Conservation (phyloP, 2,888 invertebrate genomes). For the Cheiracanthium punctorium region DNA sequence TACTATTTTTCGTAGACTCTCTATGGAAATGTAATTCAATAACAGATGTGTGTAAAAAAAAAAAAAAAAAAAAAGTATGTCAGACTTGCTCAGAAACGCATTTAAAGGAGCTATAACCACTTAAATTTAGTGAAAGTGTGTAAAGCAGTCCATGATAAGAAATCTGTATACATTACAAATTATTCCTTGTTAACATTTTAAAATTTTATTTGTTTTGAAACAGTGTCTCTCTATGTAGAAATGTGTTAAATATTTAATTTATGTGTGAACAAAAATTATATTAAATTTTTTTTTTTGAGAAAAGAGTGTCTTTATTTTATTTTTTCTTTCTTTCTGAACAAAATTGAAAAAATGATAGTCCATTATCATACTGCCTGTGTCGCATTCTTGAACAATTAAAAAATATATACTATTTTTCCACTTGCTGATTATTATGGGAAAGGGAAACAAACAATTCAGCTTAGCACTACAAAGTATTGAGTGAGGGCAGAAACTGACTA, state of each 20-base stretch:
- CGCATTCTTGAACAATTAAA: no score
- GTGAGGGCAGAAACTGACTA: no score
- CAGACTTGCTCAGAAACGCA: not conserved
- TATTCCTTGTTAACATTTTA: conserved; percentile 50
- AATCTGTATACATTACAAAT: conserved; percentile 23
- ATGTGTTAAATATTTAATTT: conserved; percentile 28
- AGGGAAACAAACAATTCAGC: no score
- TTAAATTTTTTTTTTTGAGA: conserved; percentile 26
- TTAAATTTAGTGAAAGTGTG: not conserved
- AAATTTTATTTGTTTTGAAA: conserved; percentile 48
- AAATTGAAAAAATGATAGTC: no score
- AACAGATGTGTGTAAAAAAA: not conserved
- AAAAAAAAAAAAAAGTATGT: not conserved
- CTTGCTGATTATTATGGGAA: no score
- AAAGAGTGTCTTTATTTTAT: not conserved
- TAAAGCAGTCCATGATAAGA: not conserved
- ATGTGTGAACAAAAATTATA: conserved; percentile 25
- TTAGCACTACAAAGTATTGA: no score
- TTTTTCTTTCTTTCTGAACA: not conserved
- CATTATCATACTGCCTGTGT: no score
- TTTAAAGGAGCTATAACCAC: not conserved
- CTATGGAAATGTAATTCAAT: not conserved
- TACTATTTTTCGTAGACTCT: not conserved
- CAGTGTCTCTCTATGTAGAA: conserved; percentile 30
- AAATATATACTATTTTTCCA: no score